phyloP scores from a whole-genome alignment of 2,888 invertebrate species.

The Bembecia ichneumoniformis region DNA sequence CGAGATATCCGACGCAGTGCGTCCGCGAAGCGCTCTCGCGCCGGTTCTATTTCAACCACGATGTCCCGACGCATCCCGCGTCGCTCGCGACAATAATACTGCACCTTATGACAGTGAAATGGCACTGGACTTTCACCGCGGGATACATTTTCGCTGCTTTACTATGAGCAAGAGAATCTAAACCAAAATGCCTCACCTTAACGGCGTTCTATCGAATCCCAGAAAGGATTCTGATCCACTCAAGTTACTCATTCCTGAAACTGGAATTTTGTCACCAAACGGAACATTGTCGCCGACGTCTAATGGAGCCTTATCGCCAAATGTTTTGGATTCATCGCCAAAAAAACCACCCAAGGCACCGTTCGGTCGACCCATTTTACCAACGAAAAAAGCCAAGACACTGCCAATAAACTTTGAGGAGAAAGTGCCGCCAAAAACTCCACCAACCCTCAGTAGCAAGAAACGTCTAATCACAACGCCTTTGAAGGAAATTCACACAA shows the following conservation, averaged over 20 bases:
- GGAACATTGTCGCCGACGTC: slow-evolving; percentile 44
- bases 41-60: slow-evolving; percentile 66
- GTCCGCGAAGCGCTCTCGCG: slow-evolving; percentile 63
- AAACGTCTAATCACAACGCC: slow-evolving; percentile 48
- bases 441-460: slow-evolving; percentile 44
- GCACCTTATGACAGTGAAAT: slow-evolving; percentile 50
- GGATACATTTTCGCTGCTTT: slow-evolving; percentile 52
- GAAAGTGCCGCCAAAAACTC: slow-evolving; percentile 40
- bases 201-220: slow-evolving; percentile 21
- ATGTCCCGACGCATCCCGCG: slow-evolving; percentile 56
- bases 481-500: slow-evolving; percentile 55
- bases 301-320: slow-evolving; percentile 15
- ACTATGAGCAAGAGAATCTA: slow-evolving; percentile 54
- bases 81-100: slow-evolving; percentile 54
- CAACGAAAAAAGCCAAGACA: slow-evolving; percentile 61
- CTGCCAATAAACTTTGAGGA: slow-evolving; percentile 61
- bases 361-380: slow-evolving; percentile 44
- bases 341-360: slow-evolving; percentile 62
- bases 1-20: slow-evolving; percentile 66
- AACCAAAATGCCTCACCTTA: slow-evolving; percentile 49
- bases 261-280: slow-evolving; percentile 33
- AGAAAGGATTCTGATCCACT: slow-evolving; percentile 20
- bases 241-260: slow-evolving; percentile 49
- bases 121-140: slow-evolving; percentile 62
- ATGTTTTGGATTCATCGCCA: slow-evolving; percentile 50